Conservation (phyloP, 1,140 invertebrate species). For the Pogonognathellus flavescens region DNA sequence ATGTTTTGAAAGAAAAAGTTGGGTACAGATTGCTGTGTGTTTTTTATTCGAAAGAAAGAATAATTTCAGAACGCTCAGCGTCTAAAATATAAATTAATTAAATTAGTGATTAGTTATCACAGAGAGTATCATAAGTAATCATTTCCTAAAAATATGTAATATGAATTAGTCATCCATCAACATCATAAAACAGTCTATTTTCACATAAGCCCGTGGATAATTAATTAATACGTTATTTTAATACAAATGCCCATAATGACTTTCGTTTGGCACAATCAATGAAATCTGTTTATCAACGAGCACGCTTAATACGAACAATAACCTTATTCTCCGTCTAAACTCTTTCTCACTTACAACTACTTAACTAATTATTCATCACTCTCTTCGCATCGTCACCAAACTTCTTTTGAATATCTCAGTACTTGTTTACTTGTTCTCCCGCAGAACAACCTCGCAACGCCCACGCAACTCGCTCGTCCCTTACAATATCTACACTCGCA, state of each 20-base stretch:
- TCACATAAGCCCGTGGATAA: constrained; percentile 44
- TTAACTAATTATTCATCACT: too few species aligned
- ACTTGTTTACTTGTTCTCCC: too few species aligned
- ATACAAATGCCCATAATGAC: constrained; percentile 46
- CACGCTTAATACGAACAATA: background rate
- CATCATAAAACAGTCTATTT: constrained; percentile 42
- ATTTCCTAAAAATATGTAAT: constrained; percentile 43
- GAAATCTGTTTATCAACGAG: constrained; percentile 11
- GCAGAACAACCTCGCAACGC: too few species aligned
- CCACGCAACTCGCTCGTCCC: too few species aligned
- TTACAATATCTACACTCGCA: too few species aligned
- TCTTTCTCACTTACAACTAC: too few species aligned
- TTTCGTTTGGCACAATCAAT: constrained; percentile 42
- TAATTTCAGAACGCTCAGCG: constrained; percentile 40
- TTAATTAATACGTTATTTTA: constrained; percentile 50
- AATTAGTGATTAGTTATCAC: constrained; percentile 50
- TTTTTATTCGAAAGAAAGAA: constrained; percentile 43
- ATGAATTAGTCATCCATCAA: constrained; percentile 38
- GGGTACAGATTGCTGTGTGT: background rate
- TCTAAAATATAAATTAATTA: constrained; percentile 51
- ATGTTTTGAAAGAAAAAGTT: too few species aligned
- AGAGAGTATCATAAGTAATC: constrained; percentile 50
- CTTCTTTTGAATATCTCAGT: too few species aligned
- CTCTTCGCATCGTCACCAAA: too few species aligned
- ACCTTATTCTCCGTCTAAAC: too few species aligned